Evolutionary conservation across 2,113 vertebrate species (phyloP), one percentile per base, ranked within the genome.

Genomic region (Barnardius zonarius): DNA sequence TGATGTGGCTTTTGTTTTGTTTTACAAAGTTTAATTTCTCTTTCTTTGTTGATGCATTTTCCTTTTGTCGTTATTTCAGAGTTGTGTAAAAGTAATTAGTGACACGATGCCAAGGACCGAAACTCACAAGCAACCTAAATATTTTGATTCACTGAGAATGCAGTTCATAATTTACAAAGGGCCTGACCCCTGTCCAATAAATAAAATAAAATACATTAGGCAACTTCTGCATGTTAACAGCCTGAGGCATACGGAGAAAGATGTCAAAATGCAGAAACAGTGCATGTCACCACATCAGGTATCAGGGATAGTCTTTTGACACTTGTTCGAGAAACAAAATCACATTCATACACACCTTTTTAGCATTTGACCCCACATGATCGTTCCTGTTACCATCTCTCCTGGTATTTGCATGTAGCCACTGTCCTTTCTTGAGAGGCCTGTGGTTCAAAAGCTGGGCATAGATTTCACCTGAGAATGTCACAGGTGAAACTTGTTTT

Each of bases 1-100:
- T 97, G 93, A 92, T 82, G 27, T 37, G 35, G 30, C 66, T 93
- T 96, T 92, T 95, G 77, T 96, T 97, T 97, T 96, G 68, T 57
- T 97, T 94, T 90, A 92, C 87, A 83, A 96, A 96, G 87, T 96
- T 97, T 87, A 95, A 86, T 96, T 97, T 95, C 55, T 93, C 90
- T 91, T 70, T 94, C 81, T 97, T 94, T 97, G 95, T 89, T 92
- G 55, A 97, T 95, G 90, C 83, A 66, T 97, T 97, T 98, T 97
- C 93, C 95, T 96, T 96, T 97, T 94, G 87, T 86, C 91, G 59
- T 97, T 97, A 96, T 92, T 98, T 96, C 87, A 96, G 93, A 76
- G 90, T 64, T 84, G 88, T 97, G 96, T 49, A 96, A 88, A 97
- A 98, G 91, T 92, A 97, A 97, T 98, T 97, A 98, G 96, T 96